Conservation (phyloP, 1,140 invertebrate species). For the Thaumetopoea pityocampa region DNA sequence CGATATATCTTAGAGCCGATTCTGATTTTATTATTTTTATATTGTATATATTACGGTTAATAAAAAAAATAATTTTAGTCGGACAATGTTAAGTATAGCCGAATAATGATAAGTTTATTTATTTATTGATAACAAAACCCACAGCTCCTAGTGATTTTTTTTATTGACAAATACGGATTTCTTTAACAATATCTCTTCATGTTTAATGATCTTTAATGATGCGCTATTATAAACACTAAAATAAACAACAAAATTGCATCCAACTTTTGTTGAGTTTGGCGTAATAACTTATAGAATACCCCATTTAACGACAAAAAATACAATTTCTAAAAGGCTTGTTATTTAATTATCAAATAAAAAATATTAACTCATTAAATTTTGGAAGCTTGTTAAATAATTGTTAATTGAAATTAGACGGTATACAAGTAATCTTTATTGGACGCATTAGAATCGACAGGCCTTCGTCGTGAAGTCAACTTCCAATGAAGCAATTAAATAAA, state of each 20-base stretch:
- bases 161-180: too few species aligned
- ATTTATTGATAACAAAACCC: too few species aligned
- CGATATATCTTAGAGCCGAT: too few species aligned
- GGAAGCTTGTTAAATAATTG: conserved; percentile 29
- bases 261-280: conserved; percentile 4
- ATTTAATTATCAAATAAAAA: conserved; percentile 17
- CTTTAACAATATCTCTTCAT: conserved; percentile 5
- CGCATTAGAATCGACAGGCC: conserved; percentile 46
- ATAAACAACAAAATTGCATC: conserved; percentile 10
- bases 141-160: too few species aligned
- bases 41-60: too few species aligned
- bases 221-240: conserved; percentile 14
- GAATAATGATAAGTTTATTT: too few species aligned
- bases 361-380: conserved; percentile 21
- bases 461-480: conserved; percentile 53
- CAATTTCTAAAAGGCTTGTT: conserved; percentile 12
- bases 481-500: conserved; percentile 65
- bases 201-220: conserved; percentile 3
- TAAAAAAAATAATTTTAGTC: too few species aligned
- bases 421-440: conserved; percentile 46
- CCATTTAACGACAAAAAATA: conserved; percentile 1
- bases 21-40: too few species aligned
- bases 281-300: conserved; percentile 1
- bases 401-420: conserved; percentile 28
- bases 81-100: too few species aligned